Evolutionary conservation across 2,888 invertebrate species (phyloP).

Genomic region (Plutella xylostella): DNA sequence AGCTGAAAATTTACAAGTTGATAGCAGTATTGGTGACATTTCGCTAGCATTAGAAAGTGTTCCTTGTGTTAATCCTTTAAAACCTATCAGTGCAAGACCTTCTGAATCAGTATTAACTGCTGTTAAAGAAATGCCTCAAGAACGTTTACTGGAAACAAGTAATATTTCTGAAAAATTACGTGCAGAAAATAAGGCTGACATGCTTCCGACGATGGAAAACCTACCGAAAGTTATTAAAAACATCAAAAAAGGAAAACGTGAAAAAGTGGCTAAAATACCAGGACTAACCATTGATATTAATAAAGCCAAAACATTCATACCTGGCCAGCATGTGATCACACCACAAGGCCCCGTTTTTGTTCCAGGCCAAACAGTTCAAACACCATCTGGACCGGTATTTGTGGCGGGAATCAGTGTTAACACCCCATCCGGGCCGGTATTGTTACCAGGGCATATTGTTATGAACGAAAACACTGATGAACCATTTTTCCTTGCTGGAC

Average conservation of each 20-base stretch:
- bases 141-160: slow-evolving; percentile 70
- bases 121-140: slow-evolving; percentile 65
- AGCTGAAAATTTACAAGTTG: slow-evolving; percentile 61
- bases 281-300: slow-evolving; percentile 75
- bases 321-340: slow-evolving; percentile 79
- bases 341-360: slow-evolving; percentile 78
- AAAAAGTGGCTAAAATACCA: slow-evolving; percentile 71
- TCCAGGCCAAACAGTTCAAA: slow-evolving; percentile 80
- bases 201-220: slow-evolving; percentile 73
- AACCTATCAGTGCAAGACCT: slow-evolving; percentile 64
- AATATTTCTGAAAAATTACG: slow-evolving; percentile 72
- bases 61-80: slow-evolving; percentile 72
- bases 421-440: slow-evolving; percentile 74
- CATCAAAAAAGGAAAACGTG: slow-evolving; percentile 69
- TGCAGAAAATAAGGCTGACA: slow-evolving; percentile 61
- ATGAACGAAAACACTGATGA: slow-evolving; percentile 66
- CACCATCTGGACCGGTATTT: slow-evolving; percentile 75
- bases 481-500: slow-evolving; percentile 77
- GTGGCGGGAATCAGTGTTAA: slow-evolving; percentile 80
- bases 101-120: slow-evolving; percentile 50
- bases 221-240: slow-evolving; percentile 73
- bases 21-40: slow-evolving; percentile 61
- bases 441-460: slow-evolving; percentile 81
- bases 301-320: slow-evolving; percentile 76
- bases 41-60: slow-evolving; percentile 70